Percentiles rank a stretch among this genome's conserved stretches.
These are phyloP conservation scores for Ctenosaura bakeri DNA, from an alignment of 2,797 vertebrate genomes.

Conservation along the genomic window DNA sequence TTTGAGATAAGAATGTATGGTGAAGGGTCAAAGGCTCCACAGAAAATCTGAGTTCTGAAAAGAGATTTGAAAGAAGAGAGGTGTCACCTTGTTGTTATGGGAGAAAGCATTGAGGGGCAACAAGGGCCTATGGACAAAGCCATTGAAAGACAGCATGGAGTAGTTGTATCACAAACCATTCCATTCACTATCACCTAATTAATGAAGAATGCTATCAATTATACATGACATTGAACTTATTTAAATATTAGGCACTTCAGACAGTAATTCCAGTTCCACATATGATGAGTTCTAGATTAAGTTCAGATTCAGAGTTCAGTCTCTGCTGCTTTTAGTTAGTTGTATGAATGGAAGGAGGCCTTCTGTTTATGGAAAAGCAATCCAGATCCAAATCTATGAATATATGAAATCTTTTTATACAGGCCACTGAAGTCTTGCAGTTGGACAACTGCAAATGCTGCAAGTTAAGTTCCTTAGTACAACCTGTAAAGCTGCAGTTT, in stretches of 20 bases:
- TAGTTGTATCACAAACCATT: background rate
- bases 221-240: background rate
- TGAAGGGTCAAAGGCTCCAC: background rate
- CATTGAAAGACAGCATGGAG: background rate
- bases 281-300: background rate
- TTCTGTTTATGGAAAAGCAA: background rate
- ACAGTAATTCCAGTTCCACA: background rate
- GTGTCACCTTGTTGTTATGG: background rate
- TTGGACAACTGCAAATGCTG: background rate
- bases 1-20: background rate
- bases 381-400: background rate
- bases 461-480: background rate
- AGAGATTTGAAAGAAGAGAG: slow-evolving; percentile 5
- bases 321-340: background rate
- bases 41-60: slow-evolving; percentile 3
- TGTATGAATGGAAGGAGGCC: background rate
- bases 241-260: slow-evolving; percentile 13
- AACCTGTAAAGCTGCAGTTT: background rate
- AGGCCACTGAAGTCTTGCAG: background rate
- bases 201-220: slow-evolving; percentile 36
- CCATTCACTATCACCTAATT: background rate
- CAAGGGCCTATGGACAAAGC: background rate
- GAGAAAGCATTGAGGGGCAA: background rate
- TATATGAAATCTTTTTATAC: background rate
- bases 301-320: background rate